These are phyloP conservation scores for Ploceus nigricollis DNA, from an alignment of 2,113 vertebrate genomes.

Conservation along the genomic window DNA sequence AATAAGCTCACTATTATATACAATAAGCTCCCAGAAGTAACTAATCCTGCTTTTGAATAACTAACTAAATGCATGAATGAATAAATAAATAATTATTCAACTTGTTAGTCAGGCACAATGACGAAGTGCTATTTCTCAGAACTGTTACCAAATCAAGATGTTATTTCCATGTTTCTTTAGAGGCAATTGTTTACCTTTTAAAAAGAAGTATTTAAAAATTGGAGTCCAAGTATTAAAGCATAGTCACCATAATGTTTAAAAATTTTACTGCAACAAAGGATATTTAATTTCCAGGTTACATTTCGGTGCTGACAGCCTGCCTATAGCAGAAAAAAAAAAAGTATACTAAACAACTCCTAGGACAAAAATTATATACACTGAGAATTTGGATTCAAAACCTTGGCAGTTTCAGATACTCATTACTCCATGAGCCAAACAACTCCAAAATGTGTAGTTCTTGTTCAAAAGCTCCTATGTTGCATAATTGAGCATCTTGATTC, in stretches of 20 bases:
- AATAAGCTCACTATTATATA: background rate
- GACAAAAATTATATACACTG: background rate
- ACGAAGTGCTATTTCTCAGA: background rate
- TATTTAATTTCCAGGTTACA: background rate
- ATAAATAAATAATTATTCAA: background rate
- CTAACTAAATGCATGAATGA: background rate
- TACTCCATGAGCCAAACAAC: background rate
- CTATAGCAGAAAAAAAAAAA: rapidly evolving
- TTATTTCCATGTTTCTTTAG: background rate
- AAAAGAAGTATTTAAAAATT: background rate
- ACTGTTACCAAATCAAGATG: background rate
- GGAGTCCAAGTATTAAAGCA: background rate
- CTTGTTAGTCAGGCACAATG: background rate
- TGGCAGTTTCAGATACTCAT: background rate
- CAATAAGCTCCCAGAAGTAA: background rate
- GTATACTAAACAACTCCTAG: background rate
- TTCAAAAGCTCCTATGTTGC: background rate
- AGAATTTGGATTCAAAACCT: background rate
- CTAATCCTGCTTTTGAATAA: background rate
- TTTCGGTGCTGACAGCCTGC: background rate
- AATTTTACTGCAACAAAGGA: background rate
- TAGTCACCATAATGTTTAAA: background rate
- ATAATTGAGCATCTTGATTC: background rate
- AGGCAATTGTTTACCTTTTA: background rate
- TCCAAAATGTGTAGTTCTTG: background rate